Conservation (phyloP, 2,888 invertebrate genomes). For the Barypeithes pellucidus region DNA sequence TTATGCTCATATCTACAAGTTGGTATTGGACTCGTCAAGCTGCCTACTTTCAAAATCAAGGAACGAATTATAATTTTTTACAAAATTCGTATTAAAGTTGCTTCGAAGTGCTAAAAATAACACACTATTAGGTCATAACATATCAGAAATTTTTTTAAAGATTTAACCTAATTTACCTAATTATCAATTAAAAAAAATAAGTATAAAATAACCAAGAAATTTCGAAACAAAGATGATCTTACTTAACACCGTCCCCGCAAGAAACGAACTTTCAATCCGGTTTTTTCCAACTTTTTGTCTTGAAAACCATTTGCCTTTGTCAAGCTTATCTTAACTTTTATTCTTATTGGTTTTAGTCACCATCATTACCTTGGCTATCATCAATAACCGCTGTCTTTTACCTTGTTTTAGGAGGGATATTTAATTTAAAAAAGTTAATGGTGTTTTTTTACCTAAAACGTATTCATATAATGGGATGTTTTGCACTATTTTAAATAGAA, state of each 20-base stretch:
- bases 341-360: slow-evolving; percentile 53
- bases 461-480: background rate
- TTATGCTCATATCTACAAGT: no score
- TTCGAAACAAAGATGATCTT: slow-evolving; percentile 9
- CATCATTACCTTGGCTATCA: slow-evolving; percentile 53
- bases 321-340: slow-evolving; percentile 54
- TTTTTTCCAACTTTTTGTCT: slow-evolving; percentile 46
- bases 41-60: no score
- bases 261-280: slow-evolving; percentile 42
- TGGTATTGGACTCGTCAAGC: no score
- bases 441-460: background rate
- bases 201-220: background rate
- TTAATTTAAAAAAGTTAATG: slow-evolving; percentile 25
- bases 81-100: no score
- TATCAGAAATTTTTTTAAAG: no score
- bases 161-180: no score
- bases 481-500: background rate
- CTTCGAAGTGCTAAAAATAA: no score
- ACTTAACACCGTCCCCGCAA: slow-evolving; percentile 15
- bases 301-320: slow-evolving; percentile 54
- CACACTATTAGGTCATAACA: no score
- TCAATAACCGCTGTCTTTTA: slow-evolving; percentile 52
- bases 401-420: slow-evolving; percentile 39
- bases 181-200: no score
- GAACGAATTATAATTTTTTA: no score